These are phyloP conservation scores for Nomada fabriciana DNA, from an alignment of 2,888 invertebrate genomes.

Conservation along the genomic window DNA sequence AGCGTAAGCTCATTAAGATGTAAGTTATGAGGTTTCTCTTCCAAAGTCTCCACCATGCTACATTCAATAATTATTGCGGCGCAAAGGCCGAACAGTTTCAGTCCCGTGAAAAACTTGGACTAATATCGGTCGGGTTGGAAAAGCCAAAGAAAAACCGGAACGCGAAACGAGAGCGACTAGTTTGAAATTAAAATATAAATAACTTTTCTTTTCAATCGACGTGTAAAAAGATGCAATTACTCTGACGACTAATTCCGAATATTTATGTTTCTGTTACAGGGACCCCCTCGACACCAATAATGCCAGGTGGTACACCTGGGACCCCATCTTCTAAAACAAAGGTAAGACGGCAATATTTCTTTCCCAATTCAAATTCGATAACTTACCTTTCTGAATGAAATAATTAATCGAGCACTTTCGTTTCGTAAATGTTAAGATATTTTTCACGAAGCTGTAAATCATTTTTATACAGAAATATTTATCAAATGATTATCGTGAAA, in stretches of 20 bases:
- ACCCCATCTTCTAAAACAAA: conserved; percentile 93
- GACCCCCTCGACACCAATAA: conserved; percentile 86
- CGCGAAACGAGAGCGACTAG: not conserved
- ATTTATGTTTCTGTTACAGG: conserved; percentile 81
- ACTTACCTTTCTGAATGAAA: not conserved
- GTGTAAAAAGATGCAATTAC: not conserved
- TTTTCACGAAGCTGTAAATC: too few relatives aligned
- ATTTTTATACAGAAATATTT: too few relatives aligned
- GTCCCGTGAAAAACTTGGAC: not conserved
- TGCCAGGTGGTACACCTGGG: conserved; percentile 92
- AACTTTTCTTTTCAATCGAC: not conserved
- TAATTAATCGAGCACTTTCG: not conserved
- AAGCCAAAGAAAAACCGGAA: not conserved
- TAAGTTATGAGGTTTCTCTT: conserved; percentile 28
- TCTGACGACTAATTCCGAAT: not conserved
- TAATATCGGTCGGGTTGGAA: not conserved
- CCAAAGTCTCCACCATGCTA: not conserved
- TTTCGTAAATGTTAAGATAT: not conserved
- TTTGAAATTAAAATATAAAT: not conserved
- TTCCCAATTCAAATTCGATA: not conserved
- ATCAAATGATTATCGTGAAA: too few relatives aligned
- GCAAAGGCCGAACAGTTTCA: not conserved
- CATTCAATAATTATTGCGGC: conserved; percentile 36
- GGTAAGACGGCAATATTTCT: conserved; percentile 83
- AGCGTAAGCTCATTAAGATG: conserved; percentile 46